Evolutionary conservation across 2,888 invertebrate species (phyloP).

Genomic region (Xestia c-nigrum): DNA sequence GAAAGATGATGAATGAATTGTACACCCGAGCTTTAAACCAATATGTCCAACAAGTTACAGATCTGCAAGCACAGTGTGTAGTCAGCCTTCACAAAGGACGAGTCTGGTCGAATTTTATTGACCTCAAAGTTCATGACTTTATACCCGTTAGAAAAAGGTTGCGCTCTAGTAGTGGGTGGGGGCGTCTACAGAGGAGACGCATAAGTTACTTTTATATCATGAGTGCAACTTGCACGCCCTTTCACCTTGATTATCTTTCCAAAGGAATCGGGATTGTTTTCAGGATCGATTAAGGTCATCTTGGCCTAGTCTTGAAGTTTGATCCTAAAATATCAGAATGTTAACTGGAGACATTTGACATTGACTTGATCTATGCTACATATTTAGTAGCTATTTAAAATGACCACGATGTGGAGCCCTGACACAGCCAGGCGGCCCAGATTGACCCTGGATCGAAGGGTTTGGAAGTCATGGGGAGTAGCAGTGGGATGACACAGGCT

Average conservation of each 20-base stretch:
- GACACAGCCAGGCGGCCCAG: too few species aligned
- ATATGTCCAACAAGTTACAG: neutral
- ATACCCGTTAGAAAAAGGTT: slow-evolving; percentile 65
- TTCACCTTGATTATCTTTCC: slow-evolving; percentile 40
- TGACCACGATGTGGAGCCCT: too few species aligned
- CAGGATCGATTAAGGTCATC: slow-evolving; percentile 14
- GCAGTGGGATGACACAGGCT: too few species aligned
- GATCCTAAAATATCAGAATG: neutral
- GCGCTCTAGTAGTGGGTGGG: slow-evolving; percentile 46
- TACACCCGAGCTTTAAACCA: neutral
- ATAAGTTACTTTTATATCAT: slow-evolving; percentile 54
- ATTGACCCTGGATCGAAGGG: too few species aligned
- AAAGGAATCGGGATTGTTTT: slow-evolving; percentile 17
- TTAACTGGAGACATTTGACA: neutral
- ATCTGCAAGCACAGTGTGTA: slow-evolving; percentile 53
- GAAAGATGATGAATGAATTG: too few species aligned
- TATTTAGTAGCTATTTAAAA: neutral
- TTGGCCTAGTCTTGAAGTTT: slow-evolving; percentile 7
- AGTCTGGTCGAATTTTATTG: slow-evolving; percentile 69
- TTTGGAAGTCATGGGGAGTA: too few species aligned
- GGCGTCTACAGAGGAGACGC: slow-evolving; percentile 57
- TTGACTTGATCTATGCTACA: neutral
- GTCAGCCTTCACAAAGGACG: slow-evolving; percentile 65
- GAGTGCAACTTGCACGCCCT: slow-evolving; percentile 43
- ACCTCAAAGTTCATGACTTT: slow-evolving; percentile 68